Conservation (phyloP, 2,113 vertebrate species). For the Chamaetylas fuelleborni region DNA sequence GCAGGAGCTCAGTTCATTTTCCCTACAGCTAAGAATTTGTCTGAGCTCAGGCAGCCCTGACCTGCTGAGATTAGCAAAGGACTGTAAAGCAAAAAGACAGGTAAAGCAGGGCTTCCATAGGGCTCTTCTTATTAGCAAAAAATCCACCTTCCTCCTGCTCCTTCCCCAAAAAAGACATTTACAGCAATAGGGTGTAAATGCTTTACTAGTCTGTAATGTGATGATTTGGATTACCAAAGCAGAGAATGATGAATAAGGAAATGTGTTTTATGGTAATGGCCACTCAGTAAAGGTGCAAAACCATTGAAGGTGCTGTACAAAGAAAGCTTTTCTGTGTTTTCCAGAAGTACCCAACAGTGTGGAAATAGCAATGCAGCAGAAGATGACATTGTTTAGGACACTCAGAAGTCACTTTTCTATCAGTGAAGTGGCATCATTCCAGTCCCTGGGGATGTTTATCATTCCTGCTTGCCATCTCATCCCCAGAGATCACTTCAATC, state of each 20-base stretch:
- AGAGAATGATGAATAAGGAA: background rate
- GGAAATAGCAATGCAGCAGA: background rate
- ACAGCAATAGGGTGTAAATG: background rate
- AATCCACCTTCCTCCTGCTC: background rate
- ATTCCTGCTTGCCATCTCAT: background rate
- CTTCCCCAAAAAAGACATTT: background rate
- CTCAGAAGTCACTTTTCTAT: background rate
- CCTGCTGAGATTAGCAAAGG: background rate
- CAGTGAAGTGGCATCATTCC: background rate
- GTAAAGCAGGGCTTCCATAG: background rate
- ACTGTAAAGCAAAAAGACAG: background rate
- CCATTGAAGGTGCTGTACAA: rapidly evolving
- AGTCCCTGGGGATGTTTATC: background rate
- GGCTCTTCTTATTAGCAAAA: background rate
- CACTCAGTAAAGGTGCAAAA: background rate
- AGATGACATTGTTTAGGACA: background rate
- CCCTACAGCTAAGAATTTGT: background rate
- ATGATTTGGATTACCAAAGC: background rate
- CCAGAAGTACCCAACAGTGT: background rate
- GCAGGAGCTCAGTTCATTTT: background rate
- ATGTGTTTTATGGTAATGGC: background rate
- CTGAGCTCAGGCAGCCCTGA: background rate
- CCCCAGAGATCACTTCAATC: background rate
- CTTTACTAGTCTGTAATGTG: background rate
- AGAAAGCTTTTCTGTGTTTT: background rate